Evolutionary conservation across 2,113 vertebrate species (phyloP).

Genomic region (Ivindomyrus marchei): DNA sequence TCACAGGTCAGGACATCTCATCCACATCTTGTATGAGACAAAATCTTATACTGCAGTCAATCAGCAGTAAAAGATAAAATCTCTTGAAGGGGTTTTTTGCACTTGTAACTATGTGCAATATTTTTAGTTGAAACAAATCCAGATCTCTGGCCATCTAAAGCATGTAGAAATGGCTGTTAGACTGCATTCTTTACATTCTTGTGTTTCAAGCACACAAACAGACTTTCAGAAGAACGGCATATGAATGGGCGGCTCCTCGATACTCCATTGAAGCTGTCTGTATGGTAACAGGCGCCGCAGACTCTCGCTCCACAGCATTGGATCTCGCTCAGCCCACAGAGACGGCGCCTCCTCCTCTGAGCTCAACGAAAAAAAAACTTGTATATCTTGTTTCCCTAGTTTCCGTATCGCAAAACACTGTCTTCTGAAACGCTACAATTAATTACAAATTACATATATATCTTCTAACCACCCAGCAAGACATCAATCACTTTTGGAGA

Average conservation of each 20-base stretch:
- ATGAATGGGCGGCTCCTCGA: neutral
- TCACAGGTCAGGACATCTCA: neutral
- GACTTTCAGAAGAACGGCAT: neutral
- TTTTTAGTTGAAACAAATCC: neutral
- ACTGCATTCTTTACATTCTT: neutral
- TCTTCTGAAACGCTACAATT: neutral
- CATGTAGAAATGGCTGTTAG: neutral
- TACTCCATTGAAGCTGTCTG: neutral
- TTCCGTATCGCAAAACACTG: neutral
- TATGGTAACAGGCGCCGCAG: neutral
- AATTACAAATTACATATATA: neutral
- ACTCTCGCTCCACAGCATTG: neutral
- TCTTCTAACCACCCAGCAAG: neutral
- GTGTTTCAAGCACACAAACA: neutral
- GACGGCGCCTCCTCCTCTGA: neutral
- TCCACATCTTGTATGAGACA: neutral
- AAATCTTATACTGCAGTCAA: neutral
- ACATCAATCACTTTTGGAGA: neutral
- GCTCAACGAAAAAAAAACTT: neutral
- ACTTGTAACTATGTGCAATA: neutral
- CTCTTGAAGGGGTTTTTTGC: neutral
- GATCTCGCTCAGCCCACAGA: neutral
- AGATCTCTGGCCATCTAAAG: neutral
- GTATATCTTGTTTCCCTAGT: neutral
- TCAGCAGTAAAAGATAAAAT: neutral